Percentiles rank a stretch among this genome's conserved stretches.
These are phyloP conservation scores for Ammodytes marinus DNA, from an alignment of 2,113 vertebrate genomes.

Conservation along the genomic window DNA sequence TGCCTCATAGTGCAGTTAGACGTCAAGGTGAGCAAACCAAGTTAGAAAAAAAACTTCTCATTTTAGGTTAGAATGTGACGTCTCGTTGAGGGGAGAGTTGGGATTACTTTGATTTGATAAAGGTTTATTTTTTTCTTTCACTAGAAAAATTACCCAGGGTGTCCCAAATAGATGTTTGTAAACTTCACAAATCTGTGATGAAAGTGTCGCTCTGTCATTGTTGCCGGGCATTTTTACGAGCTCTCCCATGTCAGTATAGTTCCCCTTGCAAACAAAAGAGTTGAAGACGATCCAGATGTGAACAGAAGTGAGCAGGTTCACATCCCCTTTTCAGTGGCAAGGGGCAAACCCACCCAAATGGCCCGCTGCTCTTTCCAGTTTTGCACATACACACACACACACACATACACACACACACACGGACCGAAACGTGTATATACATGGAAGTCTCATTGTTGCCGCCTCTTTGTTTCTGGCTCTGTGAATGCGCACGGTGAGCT, in stretches of 20 bases:
- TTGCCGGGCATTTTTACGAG: conserved; percentile 37
- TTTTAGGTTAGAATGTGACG: conserved; percentile 18
- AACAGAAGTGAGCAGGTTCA: conserved; percentile 79
- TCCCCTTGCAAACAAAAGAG: conserved; percentile 60
- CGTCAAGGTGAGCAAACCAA: conserved; percentile 16
- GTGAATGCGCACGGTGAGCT: conserved; percentile 38
- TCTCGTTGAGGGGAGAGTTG: background rate
- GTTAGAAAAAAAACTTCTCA: conserved; percentile 38
- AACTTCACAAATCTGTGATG: conserved; percentile 28
- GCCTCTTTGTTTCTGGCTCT: conserved; percentile 51
- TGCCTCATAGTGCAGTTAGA: too few species aligned
- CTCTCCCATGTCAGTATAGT: conserved; percentile 18
- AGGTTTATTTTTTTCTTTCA: conserved; percentile 14
- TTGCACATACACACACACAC: background rate
- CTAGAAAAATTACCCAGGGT: conserved; percentile 8
- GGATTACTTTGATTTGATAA: conserved; percentile 43
- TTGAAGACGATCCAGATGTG: conserved; percentile 29
- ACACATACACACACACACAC: background rate
- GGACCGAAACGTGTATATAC: conserved; percentile 20
- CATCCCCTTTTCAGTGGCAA: conserved; percentile 74
- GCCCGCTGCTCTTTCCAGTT: background rate
- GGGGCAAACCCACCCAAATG: conserved; percentile 54
- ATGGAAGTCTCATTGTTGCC: conserved; percentile 47
- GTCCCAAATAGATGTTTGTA: conserved; percentile 10
- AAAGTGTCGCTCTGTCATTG: conserved; percentile 32